Evolutionary conservation across 2,797 vertebrate genomes (phyloP).

Genomic region (Numenius phaeopus): DNA sequence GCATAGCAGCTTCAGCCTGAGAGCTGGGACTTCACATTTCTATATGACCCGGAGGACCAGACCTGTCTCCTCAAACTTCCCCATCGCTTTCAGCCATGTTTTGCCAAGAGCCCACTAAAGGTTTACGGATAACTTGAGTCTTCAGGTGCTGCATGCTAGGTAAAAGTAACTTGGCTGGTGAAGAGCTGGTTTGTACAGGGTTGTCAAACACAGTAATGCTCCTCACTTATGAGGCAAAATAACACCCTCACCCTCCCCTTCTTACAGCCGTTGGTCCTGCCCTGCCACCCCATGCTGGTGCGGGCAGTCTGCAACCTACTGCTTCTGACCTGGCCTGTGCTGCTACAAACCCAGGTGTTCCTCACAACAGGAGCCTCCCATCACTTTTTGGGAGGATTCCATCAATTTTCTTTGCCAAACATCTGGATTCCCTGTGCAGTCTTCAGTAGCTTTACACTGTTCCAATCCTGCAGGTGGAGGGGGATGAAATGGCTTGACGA

Average conservation of each 20-base stretch:
- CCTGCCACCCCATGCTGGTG: fast-evolving
- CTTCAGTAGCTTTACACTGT: not conserved
- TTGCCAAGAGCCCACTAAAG: not conserved
- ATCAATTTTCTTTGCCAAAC: not conserved
- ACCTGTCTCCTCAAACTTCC: not conserved
- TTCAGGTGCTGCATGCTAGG: not conserved
- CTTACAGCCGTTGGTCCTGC: fast-evolving
- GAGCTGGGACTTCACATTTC: not conserved
- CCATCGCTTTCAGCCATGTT: not conserved
- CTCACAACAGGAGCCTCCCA: fast-evolving
- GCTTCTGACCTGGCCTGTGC: not conserved
- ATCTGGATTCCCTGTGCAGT: not conserved
- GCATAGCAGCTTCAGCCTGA: not conserved
- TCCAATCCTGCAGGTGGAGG: not conserved
- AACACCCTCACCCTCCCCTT: not conserved
- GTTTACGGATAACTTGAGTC: not conserved
- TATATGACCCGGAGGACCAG: not conserved
- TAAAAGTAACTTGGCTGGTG: not conserved
- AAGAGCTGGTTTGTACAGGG: not conserved
- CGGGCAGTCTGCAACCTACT: fast-evolving
- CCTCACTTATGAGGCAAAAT: not conserved
- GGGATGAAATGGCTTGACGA: not conserved
- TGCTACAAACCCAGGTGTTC: not conserved
- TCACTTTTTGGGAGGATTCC: not conserved
- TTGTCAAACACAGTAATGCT: not conserved